phyloP scores from a whole-genome alignment of 2,797 vertebrate species.

The Notolepis coatsorum region DNA sequence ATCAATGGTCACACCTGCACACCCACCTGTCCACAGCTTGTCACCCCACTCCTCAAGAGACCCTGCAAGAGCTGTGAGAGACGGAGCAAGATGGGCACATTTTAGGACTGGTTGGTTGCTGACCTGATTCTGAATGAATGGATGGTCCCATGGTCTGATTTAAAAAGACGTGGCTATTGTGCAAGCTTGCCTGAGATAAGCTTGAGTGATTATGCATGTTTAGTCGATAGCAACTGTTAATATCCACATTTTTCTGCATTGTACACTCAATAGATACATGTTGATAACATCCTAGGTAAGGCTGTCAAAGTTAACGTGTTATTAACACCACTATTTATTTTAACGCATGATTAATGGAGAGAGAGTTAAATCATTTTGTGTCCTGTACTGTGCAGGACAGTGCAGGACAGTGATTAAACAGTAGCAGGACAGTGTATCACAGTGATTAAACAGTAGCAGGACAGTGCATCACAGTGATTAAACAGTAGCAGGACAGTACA shows the following conservation, averaged over 20 bases:
- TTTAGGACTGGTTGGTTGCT: slow-evolving; percentile 42
- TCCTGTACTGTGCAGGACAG: too few species aligned
- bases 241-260: slow-evolving; percentile 14
- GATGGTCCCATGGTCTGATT: slow-evolving; percentile 49
- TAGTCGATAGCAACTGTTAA: slow-evolving; percentile 31
- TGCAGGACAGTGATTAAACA: too few species aligned
- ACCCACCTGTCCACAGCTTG: slow-evolving; percentile 74
- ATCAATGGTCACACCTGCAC: slow-evolving; percentile 77
- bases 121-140: slow-evolving; percentile 63
- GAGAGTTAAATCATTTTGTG: too few species aligned
- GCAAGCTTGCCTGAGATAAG: slow-evolving; percentile 38
- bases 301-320: too few species aligned
- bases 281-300: slow-evolving; percentile 4
- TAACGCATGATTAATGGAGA: too few species aligned
- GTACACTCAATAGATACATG: not conserved
- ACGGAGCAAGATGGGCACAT: not conserved
- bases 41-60: slow-evolving; percentile 46
- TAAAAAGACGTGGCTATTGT: slow-evolving; percentile 38
- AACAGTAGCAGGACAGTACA: too few species aligned
- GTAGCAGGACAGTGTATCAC: too few species aligned
- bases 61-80: slow-evolving; percentile 10
- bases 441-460: too few species aligned
- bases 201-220: slow-evolving; percentile 27
- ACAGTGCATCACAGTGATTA: too few species aligned
- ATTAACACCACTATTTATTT: too few species aligned